Percentiles rank a stretch among this genome's conserved stretches.
phyloP scores from a whole-genome alignment of 2,888 invertebrate genomes.

The Papilio elwesi region DNA sequence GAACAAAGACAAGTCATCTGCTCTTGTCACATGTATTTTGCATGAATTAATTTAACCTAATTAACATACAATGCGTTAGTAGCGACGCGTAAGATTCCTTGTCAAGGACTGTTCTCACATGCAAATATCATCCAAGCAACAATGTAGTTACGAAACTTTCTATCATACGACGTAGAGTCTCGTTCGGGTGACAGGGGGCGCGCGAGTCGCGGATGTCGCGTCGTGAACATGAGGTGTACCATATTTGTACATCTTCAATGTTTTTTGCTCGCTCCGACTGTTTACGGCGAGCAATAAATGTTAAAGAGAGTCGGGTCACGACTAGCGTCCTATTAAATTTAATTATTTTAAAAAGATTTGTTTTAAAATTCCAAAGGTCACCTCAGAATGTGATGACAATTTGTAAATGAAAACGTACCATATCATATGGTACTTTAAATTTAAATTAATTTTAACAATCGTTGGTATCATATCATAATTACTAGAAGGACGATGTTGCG shows the following conservation, averaged over 20 bases:
- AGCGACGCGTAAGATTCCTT: constrained; percentile 57
- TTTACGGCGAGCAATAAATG: constrained; percentile 43
- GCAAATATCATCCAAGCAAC: constrained; percentile 47
- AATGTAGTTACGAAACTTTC: constrained; percentile 42
- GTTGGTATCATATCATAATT: too few relatives aligned
- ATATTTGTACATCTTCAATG: constrained; percentile 47
- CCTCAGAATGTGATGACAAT: too few relatives aligned
- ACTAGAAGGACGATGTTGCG: too few relatives aligned
- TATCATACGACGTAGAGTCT: constrained; percentile 33
- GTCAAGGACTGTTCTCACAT: constrained; percentile 55
- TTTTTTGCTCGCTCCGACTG: constrained; percentile 42
- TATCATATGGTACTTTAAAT: too few relatives aligned
- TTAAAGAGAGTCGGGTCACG: constrained; percentile 40
- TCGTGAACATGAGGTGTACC: constrained; percentile 48
- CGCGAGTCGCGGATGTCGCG: constrained; percentile 39
- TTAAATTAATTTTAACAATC: too few relatives aligned
- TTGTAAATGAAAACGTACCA: too few relatives aligned
- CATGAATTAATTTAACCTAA: constrained; percentile 42
- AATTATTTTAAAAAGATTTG: too few relatives aligned
- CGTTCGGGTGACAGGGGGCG: constrained; percentile 44
- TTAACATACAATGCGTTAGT: constrained; percentile 81
- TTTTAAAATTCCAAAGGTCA: too few relatives aligned
- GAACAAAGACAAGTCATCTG: background rate
- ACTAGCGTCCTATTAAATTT: background rate
- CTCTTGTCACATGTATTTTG: constrained; percentile 44